phyloP scores from a whole-genome alignment of 2,888 invertebrate genomes.

The Conomelus anceps region DNA sequence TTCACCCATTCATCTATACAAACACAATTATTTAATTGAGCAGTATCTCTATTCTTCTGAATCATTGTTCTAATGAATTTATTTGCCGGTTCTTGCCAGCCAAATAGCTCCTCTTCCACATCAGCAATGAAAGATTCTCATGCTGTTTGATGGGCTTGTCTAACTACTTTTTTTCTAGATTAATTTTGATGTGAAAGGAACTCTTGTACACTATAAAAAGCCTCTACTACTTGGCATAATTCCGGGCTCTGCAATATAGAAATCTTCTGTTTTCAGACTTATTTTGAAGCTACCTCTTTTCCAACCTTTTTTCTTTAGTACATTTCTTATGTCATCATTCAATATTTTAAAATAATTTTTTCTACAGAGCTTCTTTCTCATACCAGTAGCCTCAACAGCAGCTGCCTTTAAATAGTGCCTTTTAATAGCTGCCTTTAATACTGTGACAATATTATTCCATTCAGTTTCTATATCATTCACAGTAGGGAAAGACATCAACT shows the following conservation, averaged over 20 bases:
- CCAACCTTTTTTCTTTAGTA: too few relatives aligned
- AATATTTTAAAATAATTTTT: neutral
- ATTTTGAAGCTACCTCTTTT: neutral
- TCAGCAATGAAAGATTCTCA: neutral
- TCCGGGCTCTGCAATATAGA: too few relatives aligned
- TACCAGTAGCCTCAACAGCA: neutral
- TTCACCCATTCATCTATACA: too few relatives aligned
- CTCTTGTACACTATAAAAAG: too few relatives aligned
- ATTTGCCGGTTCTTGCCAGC: neutral
- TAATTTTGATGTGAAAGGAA: too few relatives aligned
- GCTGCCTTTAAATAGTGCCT: neutral
- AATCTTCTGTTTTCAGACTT: neutral
- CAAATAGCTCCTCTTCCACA: neutral
- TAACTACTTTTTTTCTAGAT: too few relatives aligned
- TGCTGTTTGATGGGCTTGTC: too few relatives aligned
- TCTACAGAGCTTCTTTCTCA: neutral
- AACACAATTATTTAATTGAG: neutral
- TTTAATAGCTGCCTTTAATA: too few relatives aligned
- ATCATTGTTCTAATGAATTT: neutral
- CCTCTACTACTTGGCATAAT: too few relatives aligned
- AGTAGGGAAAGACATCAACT: neutral
- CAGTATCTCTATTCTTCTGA: neutral
- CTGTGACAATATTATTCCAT: neutral
- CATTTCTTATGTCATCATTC: neutral
- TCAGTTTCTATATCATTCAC: neutral